Percentiles rank a stretch among this genome's conserved stretches.
phyloP scores from a whole-genome alignment of 1,140 invertebrate genomes.

The Drosophila setifemur region DNA sequence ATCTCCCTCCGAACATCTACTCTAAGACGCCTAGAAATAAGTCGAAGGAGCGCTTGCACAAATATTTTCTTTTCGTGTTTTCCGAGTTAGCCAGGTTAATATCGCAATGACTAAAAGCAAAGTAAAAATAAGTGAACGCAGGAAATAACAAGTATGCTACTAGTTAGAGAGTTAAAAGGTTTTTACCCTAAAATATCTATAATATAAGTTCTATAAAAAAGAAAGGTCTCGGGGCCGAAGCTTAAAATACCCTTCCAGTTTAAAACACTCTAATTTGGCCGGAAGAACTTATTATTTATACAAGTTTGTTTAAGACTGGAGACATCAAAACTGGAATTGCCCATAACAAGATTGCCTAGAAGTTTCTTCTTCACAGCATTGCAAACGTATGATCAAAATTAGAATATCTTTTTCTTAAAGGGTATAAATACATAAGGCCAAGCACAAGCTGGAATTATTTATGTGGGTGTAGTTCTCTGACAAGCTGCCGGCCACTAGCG shows the following conservation, averaged over 20 bases:
- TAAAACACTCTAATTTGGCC: too few relatives aligned
- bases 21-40: slow-evolving; percentile 7
- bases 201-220: background rate
- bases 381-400: too few relatives aligned
- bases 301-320: too few relatives aligned
- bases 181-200: background rate
- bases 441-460: slow-evolving; percentile 37
- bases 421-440: slow-evolving; percentile 4
- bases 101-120: background rate
- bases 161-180: background rate
- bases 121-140: too few relatives aligned
- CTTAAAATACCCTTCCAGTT: too few relatives aligned
- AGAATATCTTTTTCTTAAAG: background rate
- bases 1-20: slow-evolving; percentile 24
- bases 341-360: too few relatives aligned
- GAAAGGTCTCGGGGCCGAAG: too few relatives aligned
- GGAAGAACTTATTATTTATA: too few relatives aligned
- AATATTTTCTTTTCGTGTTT: slow-evolving; percentile 49
- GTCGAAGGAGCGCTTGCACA: slow-evolving; percentile 58
- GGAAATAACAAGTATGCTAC: background rate
- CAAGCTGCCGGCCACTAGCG: slow-evolving; percentile 35
- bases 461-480: slow-evolving; percentile 69
- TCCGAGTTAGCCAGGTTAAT: slow-evolving; percentile 28
- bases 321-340: too few relatives aligned
- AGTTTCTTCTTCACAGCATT: too few relatives aligned